Conservation (phyloP, 2,888 invertebrate species). For the Acheta domesticus region DNA sequence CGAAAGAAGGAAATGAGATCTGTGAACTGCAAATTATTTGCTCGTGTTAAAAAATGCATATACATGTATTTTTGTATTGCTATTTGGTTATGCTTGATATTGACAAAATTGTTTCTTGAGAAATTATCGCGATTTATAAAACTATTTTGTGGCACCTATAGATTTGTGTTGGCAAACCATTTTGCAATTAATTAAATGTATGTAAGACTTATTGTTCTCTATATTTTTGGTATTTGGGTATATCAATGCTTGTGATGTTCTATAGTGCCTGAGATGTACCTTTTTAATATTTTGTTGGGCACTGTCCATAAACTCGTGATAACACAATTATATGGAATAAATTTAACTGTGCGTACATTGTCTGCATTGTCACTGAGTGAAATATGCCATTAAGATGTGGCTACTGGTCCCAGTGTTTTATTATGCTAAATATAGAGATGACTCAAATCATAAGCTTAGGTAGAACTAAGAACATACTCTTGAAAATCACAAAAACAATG, state of each 20-base stretch:
- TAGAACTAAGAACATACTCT: neutral
- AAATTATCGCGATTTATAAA: neutral
- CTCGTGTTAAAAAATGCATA: neutral
- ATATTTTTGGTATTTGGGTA: neutral
- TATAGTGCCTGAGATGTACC: neutral
- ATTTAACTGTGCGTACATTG: conserved; percentile 11
- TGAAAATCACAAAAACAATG: neutral
- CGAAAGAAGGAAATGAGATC: neutral
- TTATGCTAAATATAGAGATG: neutral
- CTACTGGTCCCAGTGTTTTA: neutral
- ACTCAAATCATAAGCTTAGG: neutral
- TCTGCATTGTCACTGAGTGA: neutral
- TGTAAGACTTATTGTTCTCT: neutral
- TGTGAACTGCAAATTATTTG: conserved; percentile 18
- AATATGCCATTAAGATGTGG: neutral
- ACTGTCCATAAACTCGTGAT: conserved; percentile 18
- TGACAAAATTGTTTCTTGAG: neutral
- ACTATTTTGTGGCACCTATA: neutral
- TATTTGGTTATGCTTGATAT: neutral
- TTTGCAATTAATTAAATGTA: neutral
- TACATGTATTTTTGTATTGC: conserved; percentile 10
- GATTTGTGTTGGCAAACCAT: neutral
- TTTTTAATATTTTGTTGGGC: neutral
- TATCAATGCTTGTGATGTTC: neutral
- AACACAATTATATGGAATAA: neutral